Evolutionary conservation across 2,113 vertebrate genomes (phyloP).

Genomic region (Lophius piscatorius): DNA sequence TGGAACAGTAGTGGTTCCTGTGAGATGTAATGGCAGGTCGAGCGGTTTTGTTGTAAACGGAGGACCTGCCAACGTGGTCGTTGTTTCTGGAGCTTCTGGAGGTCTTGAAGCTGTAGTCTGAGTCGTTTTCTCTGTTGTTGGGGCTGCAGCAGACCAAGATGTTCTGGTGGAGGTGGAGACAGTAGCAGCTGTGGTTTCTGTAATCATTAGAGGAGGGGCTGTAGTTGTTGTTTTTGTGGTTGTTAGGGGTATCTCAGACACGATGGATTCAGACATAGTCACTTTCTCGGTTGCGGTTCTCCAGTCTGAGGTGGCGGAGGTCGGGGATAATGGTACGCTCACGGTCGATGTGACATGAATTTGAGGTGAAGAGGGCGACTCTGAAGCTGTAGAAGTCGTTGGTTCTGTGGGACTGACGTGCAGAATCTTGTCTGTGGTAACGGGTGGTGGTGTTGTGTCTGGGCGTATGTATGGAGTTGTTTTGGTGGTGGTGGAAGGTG

Average conservation of each 20-base stretch:
- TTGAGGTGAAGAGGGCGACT: constrained; percentile 18
- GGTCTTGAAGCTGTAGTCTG: constrained; percentile 36
- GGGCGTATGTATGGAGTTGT: constrained; percentile 37
- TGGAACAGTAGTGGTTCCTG: constrained; percentile 49
- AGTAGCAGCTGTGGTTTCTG: constrained; percentile 39
- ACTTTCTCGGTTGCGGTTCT: constrained; percentile 57
- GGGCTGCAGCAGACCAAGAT: constrained; percentile 48
- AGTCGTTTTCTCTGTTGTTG: constrained; percentile 49
- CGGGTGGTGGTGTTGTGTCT: constrained; percentile 28
- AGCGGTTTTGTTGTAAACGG: constrained; percentile 40
- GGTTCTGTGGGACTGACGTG: constrained; percentile 24
- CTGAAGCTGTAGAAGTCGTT: constrained; percentile 36
- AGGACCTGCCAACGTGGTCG: constrained; percentile 40
- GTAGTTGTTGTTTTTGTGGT: constrained; percentile 27
- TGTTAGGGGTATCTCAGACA: constrained; percentile 29
- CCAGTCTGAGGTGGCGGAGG: constrained; percentile 58
- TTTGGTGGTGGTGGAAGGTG: constrained; percentile 50
- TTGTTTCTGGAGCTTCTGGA: constrained; percentile 36
- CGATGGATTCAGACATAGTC: constrained; percentile 31
- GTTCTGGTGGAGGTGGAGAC: constrained; percentile 43
- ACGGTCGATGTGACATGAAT: constrained; percentile 30
- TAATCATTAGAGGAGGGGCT: constrained; percentile 17
- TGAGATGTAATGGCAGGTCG: constrained; percentile 9
- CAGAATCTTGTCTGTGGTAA: constrained; percentile 45
- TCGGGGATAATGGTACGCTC: constrained; percentile 44